Evolutionary conservation across 2,888 invertebrate species (phyloP), one percentile per base, ranked within the genome.

Genomic region (Athalia rosae): DNA sequence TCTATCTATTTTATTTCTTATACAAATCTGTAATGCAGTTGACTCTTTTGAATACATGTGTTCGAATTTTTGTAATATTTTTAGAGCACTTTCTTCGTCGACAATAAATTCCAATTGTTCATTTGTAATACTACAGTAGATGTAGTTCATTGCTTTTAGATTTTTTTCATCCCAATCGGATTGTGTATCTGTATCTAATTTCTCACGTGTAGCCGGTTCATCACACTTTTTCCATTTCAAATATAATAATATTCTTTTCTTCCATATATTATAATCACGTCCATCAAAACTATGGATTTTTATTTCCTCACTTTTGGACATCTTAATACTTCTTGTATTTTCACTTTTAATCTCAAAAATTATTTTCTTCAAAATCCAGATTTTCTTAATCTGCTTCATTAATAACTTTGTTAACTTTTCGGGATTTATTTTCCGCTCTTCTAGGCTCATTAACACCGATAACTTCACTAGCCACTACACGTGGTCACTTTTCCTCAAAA

Each of bases 21-120:
- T n/a, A 13, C 66, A 66, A n/a, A 66, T 66, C 47, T 47, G 66
- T 13, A 66, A 7, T 45, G n/a, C 66, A 13, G 66, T n/a, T 7
- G 48, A 66, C 7, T 66, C 66, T 48, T 66, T 66, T 3, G 66
- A 47, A 15, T 66, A 66, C 11, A 45, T 47, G 13, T 4, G n/a
- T 13, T 66, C 66, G 7, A 66, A 45, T n/a, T 66, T 66, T 9
- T 47, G 7, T 45, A n/a, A 66, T 66, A 47, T 66, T 66, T n/a
- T 13, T 13, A 48, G 48, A 66, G 66, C n/a, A 11, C 47, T 66
- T 66, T 77, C 59, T 6, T 78, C 76, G 41, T 62, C 50, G 9
- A 83, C 77, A 4, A 81, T 67, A 50, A 79, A 79, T 66, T 81
- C 77, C 56, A 81, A 59, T 59, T 82, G 82, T 11, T 82, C 77